A percentile compares a stretch with the other conserved stretches of the same genome.
phyloP scores from a whole-genome alignment of 2,888 invertebrate genomes.

The Suillia variegata region DNA sequence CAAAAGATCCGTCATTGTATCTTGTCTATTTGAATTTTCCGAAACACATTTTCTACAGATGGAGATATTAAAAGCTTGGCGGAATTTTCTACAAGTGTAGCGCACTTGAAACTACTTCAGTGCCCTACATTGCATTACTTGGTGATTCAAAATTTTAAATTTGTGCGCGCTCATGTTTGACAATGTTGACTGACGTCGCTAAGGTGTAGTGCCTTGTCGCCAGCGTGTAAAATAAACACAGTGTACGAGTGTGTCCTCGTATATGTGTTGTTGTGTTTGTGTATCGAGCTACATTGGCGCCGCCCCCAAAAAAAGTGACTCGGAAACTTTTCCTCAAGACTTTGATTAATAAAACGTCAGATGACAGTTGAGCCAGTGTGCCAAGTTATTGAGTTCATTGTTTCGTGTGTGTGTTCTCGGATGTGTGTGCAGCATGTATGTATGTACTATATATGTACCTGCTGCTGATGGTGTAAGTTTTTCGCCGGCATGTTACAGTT shows the following conservation, averaged over 20 bases:
- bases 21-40: too few relatives aligned
- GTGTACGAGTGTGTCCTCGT: too few relatives aligned
- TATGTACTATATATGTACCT: background rate
- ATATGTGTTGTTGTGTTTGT: too few relatives aligned
- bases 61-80: background rate
- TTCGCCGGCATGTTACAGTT: too few relatives aligned
- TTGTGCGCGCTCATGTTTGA: background rate
- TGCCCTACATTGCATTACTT: too few relatives aligned
- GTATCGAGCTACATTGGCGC: too few relatives aligned
- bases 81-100: too few relatives aligned
- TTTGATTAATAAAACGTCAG: conserved; percentile 16
- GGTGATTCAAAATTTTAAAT: background rate
- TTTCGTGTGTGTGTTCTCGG: conserved; percentile 12
- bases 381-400: background rate
- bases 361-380: conserved; percentile 12
- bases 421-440: conserved; percentile 9
- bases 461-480: background rate
- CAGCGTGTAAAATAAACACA: background rate
- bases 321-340: conserved; percentile 1
- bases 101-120: too few relatives aligned
- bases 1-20: too few relatives aligned
- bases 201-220: background rate
- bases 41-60: background rate
- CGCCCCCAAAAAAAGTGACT: too few relatives aligned
- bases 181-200: too few relatives aligned